Evolutionary conservation across 2,888 invertebrate genomes (phyloP).

Genomic region (Nebria salina): DNA sequence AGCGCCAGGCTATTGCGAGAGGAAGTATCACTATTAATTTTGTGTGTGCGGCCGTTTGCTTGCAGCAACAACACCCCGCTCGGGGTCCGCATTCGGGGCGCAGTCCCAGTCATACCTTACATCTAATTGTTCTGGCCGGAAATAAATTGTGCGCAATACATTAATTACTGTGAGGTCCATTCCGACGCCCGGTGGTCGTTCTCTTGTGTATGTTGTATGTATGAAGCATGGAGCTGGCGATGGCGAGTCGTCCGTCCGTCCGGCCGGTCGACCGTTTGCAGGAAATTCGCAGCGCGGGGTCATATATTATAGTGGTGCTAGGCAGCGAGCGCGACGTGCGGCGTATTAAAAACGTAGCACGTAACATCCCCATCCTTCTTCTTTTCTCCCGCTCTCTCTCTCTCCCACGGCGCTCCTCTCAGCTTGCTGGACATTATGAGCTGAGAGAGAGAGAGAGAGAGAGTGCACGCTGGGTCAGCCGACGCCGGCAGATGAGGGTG

Average conservation of each 20-base stretch:
- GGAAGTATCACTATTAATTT: slow-evolving; percentile 63
- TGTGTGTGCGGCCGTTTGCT: slow-evolving; percentile 48
- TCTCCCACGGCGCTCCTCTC: slow-evolving; percentile 10
- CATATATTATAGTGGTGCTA: slow-evolving; percentile 53
- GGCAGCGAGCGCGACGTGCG: slow-evolving; percentile 53
- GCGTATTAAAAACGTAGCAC: slow-evolving; percentile 66
- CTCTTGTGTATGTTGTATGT: slow-evolving; percentile 51
- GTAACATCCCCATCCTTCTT: slow-evolving; percentile 60
- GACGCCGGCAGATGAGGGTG: slow-evolving; percentile 52
- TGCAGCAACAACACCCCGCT: not conserved
- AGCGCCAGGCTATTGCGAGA: slow-evolving; percentile 20
- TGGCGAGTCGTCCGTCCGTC: slow-evolving; percentile 43
- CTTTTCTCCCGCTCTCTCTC: slow-evolving; percentile 40
- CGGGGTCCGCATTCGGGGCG: slow-evolving; percentile 21
- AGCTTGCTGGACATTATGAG: slow-evolving; percentile 45
- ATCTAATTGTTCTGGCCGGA: slow-evolving; percentile 60
- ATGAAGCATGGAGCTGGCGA: slow-evolving; percentile 55
- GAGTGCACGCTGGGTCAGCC: slow-evolving; percentile 47
- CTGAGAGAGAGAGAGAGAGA: slow-evolving; percentile 21
- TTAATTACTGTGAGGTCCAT: slow-evolving; percentile 56
- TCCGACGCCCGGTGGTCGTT: slow-evolving; percentile 19
- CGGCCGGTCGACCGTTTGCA: not conserved
- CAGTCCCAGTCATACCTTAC: slow-evolving; percentile 56
- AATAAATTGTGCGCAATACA: slow-evolving; percentile 61
- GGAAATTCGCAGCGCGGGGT: slow-evolving; percentile 43